These are phyloP conservation scores for Panthera tigris DNA, from an alignment of 2,113 vertebrate genomes.

Conservation along the genomic window DNA sequence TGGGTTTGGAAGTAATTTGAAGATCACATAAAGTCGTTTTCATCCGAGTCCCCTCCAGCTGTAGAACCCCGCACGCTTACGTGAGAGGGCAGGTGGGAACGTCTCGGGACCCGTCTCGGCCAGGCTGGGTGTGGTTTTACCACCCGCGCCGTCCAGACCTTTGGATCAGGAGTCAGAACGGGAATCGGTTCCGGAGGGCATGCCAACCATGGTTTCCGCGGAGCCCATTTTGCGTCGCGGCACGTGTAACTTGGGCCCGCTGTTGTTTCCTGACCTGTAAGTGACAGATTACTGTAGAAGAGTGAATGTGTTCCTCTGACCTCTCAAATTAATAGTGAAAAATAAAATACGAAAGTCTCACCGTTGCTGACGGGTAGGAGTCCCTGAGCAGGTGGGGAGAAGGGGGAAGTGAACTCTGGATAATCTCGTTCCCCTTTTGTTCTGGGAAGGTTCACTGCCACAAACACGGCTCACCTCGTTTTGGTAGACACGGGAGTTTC, in stretches of 20 bases:
- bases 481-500: neutral
- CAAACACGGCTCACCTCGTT: neutral
- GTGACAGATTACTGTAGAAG: neutral
- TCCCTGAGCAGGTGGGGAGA: neutral
- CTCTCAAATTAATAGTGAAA: neutral
- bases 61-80: constrained; percentile 86
- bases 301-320: neutral
- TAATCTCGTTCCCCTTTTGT: neutral
- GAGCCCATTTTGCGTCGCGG: neutral
- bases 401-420: neutral
- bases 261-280: neutral
- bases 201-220: neutral
- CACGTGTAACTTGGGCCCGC: accelerated
- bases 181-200: constrained; percentile 70
- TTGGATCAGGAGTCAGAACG: constrained; percentile 82
- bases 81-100: constrained; percentile 85
- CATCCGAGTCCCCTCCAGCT: constrained; percentile 79
- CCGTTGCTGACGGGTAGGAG: neutral
- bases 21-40: constrained; percentile 61
- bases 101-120: constrained; percentile 84
- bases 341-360: neutral
- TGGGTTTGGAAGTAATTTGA: neutral
- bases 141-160: constrained; percentile 78
- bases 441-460: neutral
- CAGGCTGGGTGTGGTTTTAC: constrained; percentile 86